Evolutionary conservation across 2,113 vertebrate species (phyloP).

Genomic region (Eulacestoma nigropectus): DNA sequence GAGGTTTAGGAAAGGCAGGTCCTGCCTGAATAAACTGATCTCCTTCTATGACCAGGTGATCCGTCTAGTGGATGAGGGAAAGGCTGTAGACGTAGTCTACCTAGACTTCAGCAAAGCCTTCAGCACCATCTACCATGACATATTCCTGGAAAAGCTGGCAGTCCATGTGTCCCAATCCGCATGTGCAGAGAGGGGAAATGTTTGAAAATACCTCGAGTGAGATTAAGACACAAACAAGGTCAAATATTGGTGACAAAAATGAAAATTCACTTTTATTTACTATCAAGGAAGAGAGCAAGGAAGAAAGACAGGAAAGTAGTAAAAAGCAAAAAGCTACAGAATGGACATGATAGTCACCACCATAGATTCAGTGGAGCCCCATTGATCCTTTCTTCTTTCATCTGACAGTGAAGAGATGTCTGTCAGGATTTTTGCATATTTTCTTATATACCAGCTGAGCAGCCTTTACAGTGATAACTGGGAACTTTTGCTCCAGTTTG

Average conservation of each 20-base stretch:
- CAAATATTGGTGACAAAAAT: background rate
- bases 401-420: accelerated
- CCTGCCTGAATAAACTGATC: background rate
- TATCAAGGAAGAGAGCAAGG: background rate
- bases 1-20: background rate
- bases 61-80: background rate
- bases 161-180: background rate
- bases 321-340: background rate
- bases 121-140: background rate
- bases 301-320: background rate
- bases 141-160: background rate
- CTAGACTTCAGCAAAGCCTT: background rate
- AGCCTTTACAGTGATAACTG: background rate
- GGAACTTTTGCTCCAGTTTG: background rate
- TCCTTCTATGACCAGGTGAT: background rate
- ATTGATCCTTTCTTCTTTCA: background rate
- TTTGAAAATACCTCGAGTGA: background rate
- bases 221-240: background rate
- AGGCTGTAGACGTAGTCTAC: background rate
- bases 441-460: accelerated
- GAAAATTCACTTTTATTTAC: background rate
- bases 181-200: background rate
- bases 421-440: background rate
- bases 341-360: background rate
- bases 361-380: accelerated